Evolutionary conservation across 2,888 invertebrate species (phyloP).

Genomic region (Cheilosia soror): DNA sequence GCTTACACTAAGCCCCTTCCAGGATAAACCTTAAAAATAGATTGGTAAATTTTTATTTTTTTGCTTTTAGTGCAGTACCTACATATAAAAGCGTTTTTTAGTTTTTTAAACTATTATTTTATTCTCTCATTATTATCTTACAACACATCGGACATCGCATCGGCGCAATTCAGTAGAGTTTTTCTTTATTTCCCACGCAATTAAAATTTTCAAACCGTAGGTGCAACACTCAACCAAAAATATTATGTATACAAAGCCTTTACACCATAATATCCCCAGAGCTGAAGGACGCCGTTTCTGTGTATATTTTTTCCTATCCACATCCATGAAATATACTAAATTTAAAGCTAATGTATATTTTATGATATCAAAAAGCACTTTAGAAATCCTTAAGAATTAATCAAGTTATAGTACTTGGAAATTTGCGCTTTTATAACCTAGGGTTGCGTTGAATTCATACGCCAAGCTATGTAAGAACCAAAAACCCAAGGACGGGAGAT

Average conservation of each 20-base stretch:
- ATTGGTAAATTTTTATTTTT: too few relatives aligned
- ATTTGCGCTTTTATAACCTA: slow-evolving; percentile 55
- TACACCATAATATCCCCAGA: slow-evolving; percentile 42
- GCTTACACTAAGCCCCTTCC: too few relatives aligned
- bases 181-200: too few relatives aligned
- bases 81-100: too few relatives aligned
- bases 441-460: slow-evolving; percentile 35
- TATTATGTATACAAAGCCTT: slow-evolving; percentile 26
- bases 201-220: too few relatives aligned
- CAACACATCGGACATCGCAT: too few relatives aligned
- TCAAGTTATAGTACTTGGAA: slow-evolving; percentile 65
- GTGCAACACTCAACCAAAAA: too few relatives aligned
- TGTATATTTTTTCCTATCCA: slow-evolving; percentile 3
- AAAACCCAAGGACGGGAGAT: background rate
- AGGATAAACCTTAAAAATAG: too few relatives aligned
- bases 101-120: too few relatives aligned
- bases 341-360: slow-evolving; percentile 61
- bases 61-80: too few relatives aligned
- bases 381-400: slow-evolving; percentile 63
- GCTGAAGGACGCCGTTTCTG: slow-evolving; percentile 12
- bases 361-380: slow-evolving; percentile 64
- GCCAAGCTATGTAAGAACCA: background rate
- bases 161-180: too few relatives aligned
- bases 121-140: too few relatives aligned
- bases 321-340: slow-evolving; percentile 46